phyloP scores from a whole-genome alignment of 2,113 vertebrate species.

The Chlamydotis undulata region DNA sequence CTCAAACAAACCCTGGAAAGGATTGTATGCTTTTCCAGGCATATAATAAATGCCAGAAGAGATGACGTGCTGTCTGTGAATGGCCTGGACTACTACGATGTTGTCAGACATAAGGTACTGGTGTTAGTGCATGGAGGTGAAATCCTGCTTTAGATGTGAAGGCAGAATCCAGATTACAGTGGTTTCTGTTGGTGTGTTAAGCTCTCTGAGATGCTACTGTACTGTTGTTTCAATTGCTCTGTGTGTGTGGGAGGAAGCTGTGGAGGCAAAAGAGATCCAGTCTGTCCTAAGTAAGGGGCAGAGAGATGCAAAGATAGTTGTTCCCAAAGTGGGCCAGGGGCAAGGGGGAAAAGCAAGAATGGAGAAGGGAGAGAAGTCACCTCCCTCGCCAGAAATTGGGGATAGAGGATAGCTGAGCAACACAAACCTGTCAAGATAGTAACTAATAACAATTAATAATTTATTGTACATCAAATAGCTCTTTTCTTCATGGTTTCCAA shows the following conservation, averaged over 20 bases:
- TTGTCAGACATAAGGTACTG: neutral
- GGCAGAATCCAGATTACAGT: neutral
- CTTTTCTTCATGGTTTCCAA: conserved; percentile 63
- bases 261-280: neutral
- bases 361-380: neutral
- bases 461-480: conserved; percentile 63
- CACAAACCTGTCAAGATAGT: conserved; percentile 49
- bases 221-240: neutral
- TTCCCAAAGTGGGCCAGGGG: neutral
- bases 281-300: neutral
- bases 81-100: neutral
- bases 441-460: conserved; percentile 69
- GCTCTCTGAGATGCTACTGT: neutral
- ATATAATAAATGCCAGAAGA: neutral
- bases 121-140: neutral
- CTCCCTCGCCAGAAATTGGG: neutral
- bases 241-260: neutral
- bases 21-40: neutral
- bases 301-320: neutral
- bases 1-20: neutral
- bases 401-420: neutral
- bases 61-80: neutral
- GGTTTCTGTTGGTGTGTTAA: neutral
- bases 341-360: neutral
- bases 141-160: neutral